These are phyloP conservation scores for Ailurus styani DNA, from an alignment of 2,113 vertebrate species.

Conservation along the genomic window DNA sequence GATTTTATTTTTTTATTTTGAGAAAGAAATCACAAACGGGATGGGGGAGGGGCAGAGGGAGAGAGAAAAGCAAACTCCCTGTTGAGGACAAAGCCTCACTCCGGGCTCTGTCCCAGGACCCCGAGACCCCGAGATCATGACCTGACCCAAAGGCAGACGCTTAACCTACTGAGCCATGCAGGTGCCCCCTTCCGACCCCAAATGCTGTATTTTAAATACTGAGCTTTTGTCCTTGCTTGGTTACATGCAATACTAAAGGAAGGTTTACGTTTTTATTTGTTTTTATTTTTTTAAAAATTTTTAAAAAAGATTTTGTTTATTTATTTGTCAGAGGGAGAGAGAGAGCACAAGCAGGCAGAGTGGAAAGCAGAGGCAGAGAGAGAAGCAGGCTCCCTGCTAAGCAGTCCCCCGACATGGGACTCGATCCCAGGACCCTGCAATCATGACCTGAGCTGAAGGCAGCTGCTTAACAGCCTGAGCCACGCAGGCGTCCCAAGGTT, in stretches of 20 bases:
- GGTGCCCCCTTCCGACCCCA: neutral
- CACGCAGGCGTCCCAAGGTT: too few species aligned
- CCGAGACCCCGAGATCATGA: neutral
- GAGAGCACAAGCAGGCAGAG: too few species aligned
- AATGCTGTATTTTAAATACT: neutral
- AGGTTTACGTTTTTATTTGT: neutral
- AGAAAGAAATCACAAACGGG: neutral
- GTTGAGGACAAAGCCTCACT: neutral
- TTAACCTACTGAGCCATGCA: neutral
- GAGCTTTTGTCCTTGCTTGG: neutral
- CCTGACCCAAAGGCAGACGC: neutral
- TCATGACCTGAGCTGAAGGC: too few species aligned
- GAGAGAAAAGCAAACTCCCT: neutral
- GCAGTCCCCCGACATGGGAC: too few species aligned
- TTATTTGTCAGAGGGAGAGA: too few species aligned
- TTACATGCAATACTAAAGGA: neutral
- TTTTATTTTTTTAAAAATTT: too few species aligned
- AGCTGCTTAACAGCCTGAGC: too few species aligned
- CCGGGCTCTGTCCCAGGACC: neutral
- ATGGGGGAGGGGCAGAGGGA: neutral
- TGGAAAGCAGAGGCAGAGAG: too few species aligned
- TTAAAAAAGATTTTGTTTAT: too few species aligned
- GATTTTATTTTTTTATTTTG: neutral
- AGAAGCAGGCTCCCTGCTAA: too few species aligned
- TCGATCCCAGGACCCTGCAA: too few species aligned